Evolutionary conservation across 2,113 vertebrate genomes (phyloP).

Genomic region (Zapornia atra): DNA sequence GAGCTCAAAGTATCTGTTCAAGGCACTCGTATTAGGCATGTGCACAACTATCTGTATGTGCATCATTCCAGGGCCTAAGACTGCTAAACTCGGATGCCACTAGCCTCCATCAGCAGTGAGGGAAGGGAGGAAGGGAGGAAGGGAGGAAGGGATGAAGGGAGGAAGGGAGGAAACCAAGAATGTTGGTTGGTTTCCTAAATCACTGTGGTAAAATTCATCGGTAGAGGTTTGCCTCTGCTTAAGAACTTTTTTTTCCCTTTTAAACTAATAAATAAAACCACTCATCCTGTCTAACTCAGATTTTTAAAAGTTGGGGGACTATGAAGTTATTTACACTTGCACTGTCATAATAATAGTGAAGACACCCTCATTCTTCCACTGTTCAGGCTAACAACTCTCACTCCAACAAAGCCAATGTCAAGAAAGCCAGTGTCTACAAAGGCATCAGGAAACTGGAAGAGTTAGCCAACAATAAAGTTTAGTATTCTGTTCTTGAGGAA

Average conservation of each 20-base stretch:
- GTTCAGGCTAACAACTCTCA: background rate
- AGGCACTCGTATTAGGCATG: background rate
- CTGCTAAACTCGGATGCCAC: rapidly evolving
- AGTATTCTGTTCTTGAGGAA: background rate
- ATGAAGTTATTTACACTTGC: background rate
- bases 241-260: background rate
- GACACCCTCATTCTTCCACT: background rate
- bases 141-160: no score
- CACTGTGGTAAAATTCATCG: rapidly evolving
- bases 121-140: no score
- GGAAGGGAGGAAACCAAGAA: background rate
- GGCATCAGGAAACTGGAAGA: background rate
- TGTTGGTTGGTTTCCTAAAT: background rate
- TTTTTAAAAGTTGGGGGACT: background rate
- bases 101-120: background rate
- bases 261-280: background rate
- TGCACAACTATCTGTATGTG: rapidly evolving
- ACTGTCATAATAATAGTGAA: background rate
- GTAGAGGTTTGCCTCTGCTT: background rate
- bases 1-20: background rate
- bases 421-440: background rate
- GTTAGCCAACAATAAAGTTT: background rate
- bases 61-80: background rate
- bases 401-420: background rate
- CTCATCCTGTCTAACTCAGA: background rate